These are phyloP conservation scores for Pollachius pollachius DNA, from an alignment of 2,113 vertebrate genomes.

Conservation along the genomic window DNA sequence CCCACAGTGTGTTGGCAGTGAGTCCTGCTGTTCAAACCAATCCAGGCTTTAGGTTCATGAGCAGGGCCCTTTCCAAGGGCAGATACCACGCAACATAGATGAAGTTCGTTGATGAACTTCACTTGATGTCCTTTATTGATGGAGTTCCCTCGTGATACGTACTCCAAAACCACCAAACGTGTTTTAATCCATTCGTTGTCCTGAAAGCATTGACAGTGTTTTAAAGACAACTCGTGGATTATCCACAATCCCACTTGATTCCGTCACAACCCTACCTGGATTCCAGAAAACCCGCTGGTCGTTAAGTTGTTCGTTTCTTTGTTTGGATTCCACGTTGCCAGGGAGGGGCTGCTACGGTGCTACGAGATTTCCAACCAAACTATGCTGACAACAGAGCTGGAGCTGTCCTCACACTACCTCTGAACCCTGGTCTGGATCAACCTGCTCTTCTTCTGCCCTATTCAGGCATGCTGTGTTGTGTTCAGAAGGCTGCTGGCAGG, in stretches of 20 bases:
- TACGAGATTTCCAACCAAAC: constrained; percentile 7
- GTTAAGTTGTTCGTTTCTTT: constrained; percentile 30
- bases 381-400: background rate
- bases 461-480: constrained; percentile 38
- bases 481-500: constrained; percentile 6
- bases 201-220: too few relatives aligned
- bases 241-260: constrained; percentile 14
- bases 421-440: constrained; percentile 23
- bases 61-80: constrained; percentile 3
- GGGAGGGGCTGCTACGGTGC: constrained; percentile 38
- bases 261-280: too few relatives aligned
- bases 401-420: constrained; percentile 13
- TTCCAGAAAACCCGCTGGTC: too few relatives aligned
- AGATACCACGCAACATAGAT: too few relatives aligned
- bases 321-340: constrained; percentile 53
- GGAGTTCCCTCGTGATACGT: too few relatives aligned
- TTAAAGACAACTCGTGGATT: too few relatives aligned
- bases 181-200: too few relatives aligned
- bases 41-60: constrained; percentile 25
- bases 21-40: background rate
- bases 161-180: too few relatives aligned
- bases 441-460: constrained; percentile 13
- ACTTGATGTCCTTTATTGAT: too few relatives aligned
- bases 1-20: constrained; percentile 12
- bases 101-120: too few relatives aligned